phyloP scores from a whole-genome alignment of 2,113 vertebrate species.

The Megalops atlanticus region DNA sequence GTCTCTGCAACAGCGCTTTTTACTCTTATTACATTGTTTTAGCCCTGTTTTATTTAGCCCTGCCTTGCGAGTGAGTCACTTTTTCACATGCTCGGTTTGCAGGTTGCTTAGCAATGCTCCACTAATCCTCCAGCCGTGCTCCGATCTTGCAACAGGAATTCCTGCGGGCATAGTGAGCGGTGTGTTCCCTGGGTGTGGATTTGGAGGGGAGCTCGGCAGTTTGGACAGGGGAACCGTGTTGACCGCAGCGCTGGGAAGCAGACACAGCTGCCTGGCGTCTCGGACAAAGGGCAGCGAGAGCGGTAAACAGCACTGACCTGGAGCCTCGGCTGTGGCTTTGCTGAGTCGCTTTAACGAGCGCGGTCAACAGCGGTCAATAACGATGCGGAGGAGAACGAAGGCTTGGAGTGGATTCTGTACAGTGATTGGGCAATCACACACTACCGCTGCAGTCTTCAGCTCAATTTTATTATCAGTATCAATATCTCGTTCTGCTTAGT shows the following conservation, averaged over 20 bases:
- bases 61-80: too few relatives aligned
- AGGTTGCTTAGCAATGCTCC: slow-evolving; percentile 52
- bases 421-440: too few relatives aligned
- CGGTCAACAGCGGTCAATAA: too few relatives aligned
- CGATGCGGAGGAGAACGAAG: too few relatives aligned
- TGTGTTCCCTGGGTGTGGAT: not conserved
- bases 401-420: too few relatives aligned
- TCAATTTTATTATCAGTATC: too few relatives aligned
- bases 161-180: not conserved
- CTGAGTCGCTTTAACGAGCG: too few relatives aligned
- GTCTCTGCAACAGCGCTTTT: not conserved
- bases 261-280: not conserved
- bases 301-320: not conserved
- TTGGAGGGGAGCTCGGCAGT: not conserved
- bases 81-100: slow-evolving; percentile 34
- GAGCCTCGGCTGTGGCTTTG: not conserved
- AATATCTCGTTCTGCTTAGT: too few relatives aligned
- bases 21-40: not conserved
- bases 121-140: slow-evolving; percentile 37
- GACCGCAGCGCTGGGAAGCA: not conserved
- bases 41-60: too few relatives aligned
- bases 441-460: too few relatives aligned
- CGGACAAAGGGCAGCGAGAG: not conserved
- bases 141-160: not conserved
- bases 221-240: not conserved